Percentiles rank a stretch among this genome's conserved stretches.
Conservation (phyloP, 2,888 invertebrate genomes). For the Scaptomyza polygonia region DNA sequence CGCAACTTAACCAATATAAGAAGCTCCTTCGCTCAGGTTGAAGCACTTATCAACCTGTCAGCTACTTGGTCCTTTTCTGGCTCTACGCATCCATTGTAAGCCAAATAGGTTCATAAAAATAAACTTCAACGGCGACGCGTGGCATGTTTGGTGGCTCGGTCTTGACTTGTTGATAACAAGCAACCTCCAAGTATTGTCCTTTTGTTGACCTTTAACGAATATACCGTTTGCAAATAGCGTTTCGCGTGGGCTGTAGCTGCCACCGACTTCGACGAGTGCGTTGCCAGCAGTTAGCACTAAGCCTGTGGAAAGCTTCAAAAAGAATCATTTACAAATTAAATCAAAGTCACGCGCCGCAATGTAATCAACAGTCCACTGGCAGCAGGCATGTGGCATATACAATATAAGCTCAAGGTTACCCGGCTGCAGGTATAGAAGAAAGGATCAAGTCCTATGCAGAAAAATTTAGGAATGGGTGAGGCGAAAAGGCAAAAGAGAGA, state of each 20-base stretch:
- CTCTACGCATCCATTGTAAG: too few species aligned
- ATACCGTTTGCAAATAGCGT: not conserved
- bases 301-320: constrained; percentile 57
- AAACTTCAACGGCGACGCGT: constrained; percentile 68
- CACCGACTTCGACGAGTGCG: constrained; percentile 24
- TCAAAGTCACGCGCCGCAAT: constrained; percentile 82
- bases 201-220: constrained; percentile 80
- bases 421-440: constrained; percentile 45
- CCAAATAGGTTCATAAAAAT: constrained; percentile 53
- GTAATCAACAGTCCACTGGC: constrained; percentile 62
- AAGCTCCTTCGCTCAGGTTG: not conserved
- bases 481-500: not conserved
- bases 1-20: not conserved
- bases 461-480: not conserved
- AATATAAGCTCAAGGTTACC: constrained; percentile 39
- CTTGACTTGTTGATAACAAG: constrained; percentile 57
- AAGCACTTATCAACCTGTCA: constrained; percentile 27
- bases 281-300: constrained; percentile 20
- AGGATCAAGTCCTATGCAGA: constrained; percentile 55
- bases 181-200: constrained; percentile 63
- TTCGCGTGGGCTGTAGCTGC: constrained; percentile 35
- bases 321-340: constrained; percentile 81
- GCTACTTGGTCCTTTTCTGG: not conserved
- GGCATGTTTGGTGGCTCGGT: constrained; percentile 44
- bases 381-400: constrained; percentile 15